Evolutionary conservation across 92 coral and sea anemone genomes (phyloP), one percentile per base, ranked within the genome.

Genomic region (Meandrina meandrites): DNA sequence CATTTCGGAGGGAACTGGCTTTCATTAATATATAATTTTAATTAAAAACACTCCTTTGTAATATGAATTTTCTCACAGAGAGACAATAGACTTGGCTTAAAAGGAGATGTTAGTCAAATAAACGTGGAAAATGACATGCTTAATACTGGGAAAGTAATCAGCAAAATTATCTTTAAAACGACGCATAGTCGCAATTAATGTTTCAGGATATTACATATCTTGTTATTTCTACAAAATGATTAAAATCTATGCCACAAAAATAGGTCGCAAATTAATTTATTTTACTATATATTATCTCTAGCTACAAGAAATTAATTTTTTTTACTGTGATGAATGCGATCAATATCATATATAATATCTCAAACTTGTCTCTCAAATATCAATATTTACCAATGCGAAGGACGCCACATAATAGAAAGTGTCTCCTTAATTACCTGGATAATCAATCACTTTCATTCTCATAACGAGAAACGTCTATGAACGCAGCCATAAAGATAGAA

Each of bases 381-480:
- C 70, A 84, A 74, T 75, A 84, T 84, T 84, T 84, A 27, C 64
- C 53, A 34, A 19, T 18, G 47, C 27, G 35, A 50, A 53, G 69
- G 19, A 15, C 79, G 13, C 4, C 31, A 50, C n/a, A 24, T 58
- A 30, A 27, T 45, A 53, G 7, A 34, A 72, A 75, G 37, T 74
- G 87, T 13, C 53, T 75, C 73, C 80, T 57, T 35, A 84, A 73
- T 84, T 36, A 57, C 40, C 50, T 42, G 10, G 68, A 31, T 70
- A 82, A 82, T 70, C 48, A 40, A 67, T 67, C 37, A 19, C 45
- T 81, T 83, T 83, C 35, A 27, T 70, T 14, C 40, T 32, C 79
- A 24, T 53, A 67, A 69, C 9, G 40, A 72, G 32, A 53, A 71
- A 53, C 86, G 28, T 27, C 9, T 35, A 36, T 10, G 42, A 8